phyloP scores from a whole-genome alignment of 2,888 invertebrate genomes.

The Limnephilus marmoratus region DNA sequence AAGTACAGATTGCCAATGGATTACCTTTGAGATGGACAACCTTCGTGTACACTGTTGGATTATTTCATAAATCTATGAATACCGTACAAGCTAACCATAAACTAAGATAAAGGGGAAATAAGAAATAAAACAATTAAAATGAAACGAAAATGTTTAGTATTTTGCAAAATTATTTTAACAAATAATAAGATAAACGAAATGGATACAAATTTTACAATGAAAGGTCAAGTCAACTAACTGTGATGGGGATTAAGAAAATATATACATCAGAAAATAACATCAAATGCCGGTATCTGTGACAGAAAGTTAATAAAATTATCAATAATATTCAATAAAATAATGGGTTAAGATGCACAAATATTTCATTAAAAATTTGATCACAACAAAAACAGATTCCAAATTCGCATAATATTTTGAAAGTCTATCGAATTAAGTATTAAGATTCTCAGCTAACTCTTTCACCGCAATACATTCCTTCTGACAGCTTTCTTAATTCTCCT shows the following conservation, averaged over 20 bases:
- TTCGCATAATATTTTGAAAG: conserved; percentile 41
- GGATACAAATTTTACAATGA: conserved; percentile 48
- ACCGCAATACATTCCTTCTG: conserved; percentile 60
- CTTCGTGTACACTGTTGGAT: neutral
- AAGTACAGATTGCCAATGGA: neutral
- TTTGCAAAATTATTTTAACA: conserved; percentile 55
- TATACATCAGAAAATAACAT: conserved; percentile 33
- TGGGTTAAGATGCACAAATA: conserved; percentile 41
- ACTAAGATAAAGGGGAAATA: conserved; percentile 18
- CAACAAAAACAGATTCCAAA: conserved; percentile 49
- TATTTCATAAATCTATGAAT: conserved; percentile 16
- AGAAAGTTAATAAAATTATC: conserved; percentile 44
- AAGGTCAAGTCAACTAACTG: conserved; percentile 27
- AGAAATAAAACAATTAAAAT: conserved; percentile 44
- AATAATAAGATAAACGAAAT: conserved; percentile 44
- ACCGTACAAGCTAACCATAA: neutral
- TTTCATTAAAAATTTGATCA: conserved; percentile 50
- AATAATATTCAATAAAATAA: conserved; percentile 39
- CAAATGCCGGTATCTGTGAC: neutral
- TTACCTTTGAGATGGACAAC: conserved; percentile 31
- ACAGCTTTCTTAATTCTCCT: conserved; percentile 64
- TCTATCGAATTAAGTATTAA: conserved; percentile 49
- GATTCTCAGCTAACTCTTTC: conserved; percentile 38
- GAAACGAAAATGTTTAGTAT: conserved; percentile 51
- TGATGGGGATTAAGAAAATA: conserved; percentile 26